Evolutionary conservation across 2,797 vertebrate species (phyloP).

Genomic region (Pseudomugil tenellus): DNA sequence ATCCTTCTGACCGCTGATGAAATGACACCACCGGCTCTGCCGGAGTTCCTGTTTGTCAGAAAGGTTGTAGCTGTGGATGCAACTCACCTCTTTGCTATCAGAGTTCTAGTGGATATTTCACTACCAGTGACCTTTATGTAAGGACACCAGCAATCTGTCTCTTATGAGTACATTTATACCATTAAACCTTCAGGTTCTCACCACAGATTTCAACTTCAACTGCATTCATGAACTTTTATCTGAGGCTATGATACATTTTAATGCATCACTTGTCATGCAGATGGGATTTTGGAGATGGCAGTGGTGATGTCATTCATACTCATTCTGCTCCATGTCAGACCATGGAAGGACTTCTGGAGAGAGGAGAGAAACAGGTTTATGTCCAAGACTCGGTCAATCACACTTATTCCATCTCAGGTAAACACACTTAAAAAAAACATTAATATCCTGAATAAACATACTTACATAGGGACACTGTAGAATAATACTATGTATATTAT

Average conservation of each 20-base stretch:
- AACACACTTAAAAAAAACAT: constrained; percentile 21
- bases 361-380: constrained; percentile 57
- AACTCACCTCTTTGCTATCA: constrained; percentile 63
- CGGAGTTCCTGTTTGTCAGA: constrained; percentile 64
- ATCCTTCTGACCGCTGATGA: constrained; percentile 74
- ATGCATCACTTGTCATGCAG: constrained; percentile 56
- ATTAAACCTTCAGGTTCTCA: neutral
- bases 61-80: constrained; percentile 60
- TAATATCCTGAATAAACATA: neutral
- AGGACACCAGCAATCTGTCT: neutral
- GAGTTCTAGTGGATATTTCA: constrained; percentile 78
- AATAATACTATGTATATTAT: neutral
- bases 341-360: constrained; percentile 35
- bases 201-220: neutral
- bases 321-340: constrained; percentile 66
- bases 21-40: constrained; percentile 64
- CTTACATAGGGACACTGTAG: neutral
- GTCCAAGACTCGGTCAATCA: constrained; percentile 73
- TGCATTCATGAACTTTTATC: neutral
- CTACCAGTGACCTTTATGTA: constrained; percentile 79
- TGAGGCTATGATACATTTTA: constrained; percentile 2
- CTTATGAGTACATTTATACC: neutral
- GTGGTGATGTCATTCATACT: constrained; percentile 48
- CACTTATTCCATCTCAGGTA: constrained; percentile 78
- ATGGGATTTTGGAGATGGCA: constrained; percentile 84